Base-by-base conservation (phyloP, 2,888 invertebrate species). In the Oscheius myriophilus region DNA sequence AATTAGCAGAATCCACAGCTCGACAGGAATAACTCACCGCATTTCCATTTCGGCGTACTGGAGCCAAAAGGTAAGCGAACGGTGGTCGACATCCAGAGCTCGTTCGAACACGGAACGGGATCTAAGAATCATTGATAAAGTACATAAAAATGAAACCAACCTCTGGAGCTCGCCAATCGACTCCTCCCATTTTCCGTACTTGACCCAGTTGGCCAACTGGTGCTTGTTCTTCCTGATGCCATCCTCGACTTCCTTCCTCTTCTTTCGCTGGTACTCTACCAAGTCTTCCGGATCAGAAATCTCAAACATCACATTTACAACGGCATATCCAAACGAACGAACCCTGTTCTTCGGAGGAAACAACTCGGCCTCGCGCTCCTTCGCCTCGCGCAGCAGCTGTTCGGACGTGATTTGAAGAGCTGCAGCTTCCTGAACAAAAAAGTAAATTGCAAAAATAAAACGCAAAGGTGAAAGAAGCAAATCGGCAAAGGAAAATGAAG, bases 361-460 rank as follows among this genome's bases (percentile, higher is more conserved):
- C 12, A 71, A 46, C 90, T 98, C 98, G 80, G 98, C 90, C 87
- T 99, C 97, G 87, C 97, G 91, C 87, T 98, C 98, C 88, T 99
- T 99, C 0, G 98, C 98, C 89, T 99, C 98, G 73, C 98, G 91
- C 12, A 99, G 89, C 80, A 99, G 90, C 87, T 99, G 98, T 86
- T 99, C 98, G 6, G 98, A 97, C 52, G 98, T 99, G 70, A 99
- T 98, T 91, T 98, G 98, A 76, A 98, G 94, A 87, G 96, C 95
- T 0, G 97, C 97, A 26, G 97, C 96, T 25, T 96, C 95, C 83
- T 84, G 64, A 33, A 80, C 65, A 51, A 1, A 25, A 49, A n/a
- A n/a, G 16, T 14, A 18, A 11, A 54, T 23, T 39, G 14, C 7
- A 16, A 54, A 26, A 23, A 11, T 26, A 73, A 12, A 6, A 55